phyloP scores from a whole-genome alignment of 2,888 invertebrate species.

The Amorpha juglandis region DNA sequence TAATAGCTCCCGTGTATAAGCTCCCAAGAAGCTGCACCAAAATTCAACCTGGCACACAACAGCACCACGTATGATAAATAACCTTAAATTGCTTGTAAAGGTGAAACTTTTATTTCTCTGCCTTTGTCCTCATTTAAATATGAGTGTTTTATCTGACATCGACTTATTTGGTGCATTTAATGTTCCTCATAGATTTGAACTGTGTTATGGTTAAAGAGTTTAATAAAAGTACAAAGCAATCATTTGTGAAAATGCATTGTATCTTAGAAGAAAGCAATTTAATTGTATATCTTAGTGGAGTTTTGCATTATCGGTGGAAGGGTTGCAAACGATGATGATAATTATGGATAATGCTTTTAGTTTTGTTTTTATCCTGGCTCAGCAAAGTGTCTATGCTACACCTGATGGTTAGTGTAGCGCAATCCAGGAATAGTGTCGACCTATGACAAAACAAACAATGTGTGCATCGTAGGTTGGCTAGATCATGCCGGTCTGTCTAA shows the following conservation, averaged over 20 bases:
- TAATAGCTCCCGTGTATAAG: slow-evolving; percentile 84
- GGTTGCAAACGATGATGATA: too few species aligned
- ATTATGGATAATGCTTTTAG: too few species aligned
- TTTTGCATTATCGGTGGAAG: too few species aligned
- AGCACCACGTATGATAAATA: slow-evolving; percentile 73
- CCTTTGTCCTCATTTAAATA: slow-evolving; percentile 77
- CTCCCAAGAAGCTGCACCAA: slow-evolving; percentile 77
- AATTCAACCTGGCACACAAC: slow-evolving; percentile 60
- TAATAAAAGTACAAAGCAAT: neutral
- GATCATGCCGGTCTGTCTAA: too few species aligned
- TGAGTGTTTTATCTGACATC: slow-evolving; percentile 72
- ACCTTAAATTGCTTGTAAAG: slow-evolving; percentile 81
- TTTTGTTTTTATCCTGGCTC: too few species aligned
- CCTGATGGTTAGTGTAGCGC: too few species aligned
- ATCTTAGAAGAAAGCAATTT: slow-evolving; percentile 3
- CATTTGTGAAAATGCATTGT: neutral
- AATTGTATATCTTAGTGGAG: neutral
- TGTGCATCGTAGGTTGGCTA: too few species aligned
- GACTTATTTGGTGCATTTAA: slow-evolving; percentile 51
- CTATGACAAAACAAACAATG: too few species aligned
- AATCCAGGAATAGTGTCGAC: too few species aligned
- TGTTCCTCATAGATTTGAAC: neutral
- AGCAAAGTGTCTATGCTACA: too few species aligned
- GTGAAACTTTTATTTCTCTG: slow-evolving; percentile 72
- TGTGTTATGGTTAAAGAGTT: neutral